Evolutionary conservation across 2,113 vertebrate species (phyloP).

Genomic region (Rallus limicola): DNA sequence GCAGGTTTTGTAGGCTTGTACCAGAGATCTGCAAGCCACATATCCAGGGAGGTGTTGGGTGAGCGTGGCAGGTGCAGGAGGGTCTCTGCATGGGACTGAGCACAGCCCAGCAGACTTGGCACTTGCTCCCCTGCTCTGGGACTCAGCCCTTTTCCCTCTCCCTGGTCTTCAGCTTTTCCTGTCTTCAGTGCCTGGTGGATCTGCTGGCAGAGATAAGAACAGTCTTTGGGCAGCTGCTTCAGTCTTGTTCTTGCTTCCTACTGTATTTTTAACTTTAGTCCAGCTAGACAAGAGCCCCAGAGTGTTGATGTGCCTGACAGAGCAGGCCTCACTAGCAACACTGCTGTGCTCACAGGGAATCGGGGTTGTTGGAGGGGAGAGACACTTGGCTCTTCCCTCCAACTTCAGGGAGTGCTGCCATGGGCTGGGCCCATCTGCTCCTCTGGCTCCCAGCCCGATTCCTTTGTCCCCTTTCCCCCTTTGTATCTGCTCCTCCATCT

Average conservation of each 20-base stretch:
- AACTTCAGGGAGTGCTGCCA: not conserved
- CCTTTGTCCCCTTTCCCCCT: not conserved
- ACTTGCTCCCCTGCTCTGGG: not conserved
- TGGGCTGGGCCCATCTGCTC: conserved; percentile 19
- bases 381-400: not conserved
- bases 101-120: not conserved
- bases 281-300: not conserved
- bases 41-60: not conserved
- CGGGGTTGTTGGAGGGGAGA: not conserved
- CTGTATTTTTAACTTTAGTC: conserved; percentile 20
- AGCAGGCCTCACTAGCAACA: not conserved
- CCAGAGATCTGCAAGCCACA: not conserved
- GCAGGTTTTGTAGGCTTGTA: not conserved
- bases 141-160: not conserved
- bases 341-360: not conserved
- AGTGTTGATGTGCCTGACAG: not conserved
- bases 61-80: not conserved
- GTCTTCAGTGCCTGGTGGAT: not conserved
- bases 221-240: not conserved
- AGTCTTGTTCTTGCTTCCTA: conserved; percentile 3
- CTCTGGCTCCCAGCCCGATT: not conserved
- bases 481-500: not conserved
- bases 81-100: not conserved
- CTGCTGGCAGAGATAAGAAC: conserved; percentile 58
- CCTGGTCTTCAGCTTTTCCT: not conserved